These are phyloP conservation scores for Acrocephalus arundinaceus DNA, from an alignment of 2,113 vertebrate species.

Conservation along the genomic window DNA sequence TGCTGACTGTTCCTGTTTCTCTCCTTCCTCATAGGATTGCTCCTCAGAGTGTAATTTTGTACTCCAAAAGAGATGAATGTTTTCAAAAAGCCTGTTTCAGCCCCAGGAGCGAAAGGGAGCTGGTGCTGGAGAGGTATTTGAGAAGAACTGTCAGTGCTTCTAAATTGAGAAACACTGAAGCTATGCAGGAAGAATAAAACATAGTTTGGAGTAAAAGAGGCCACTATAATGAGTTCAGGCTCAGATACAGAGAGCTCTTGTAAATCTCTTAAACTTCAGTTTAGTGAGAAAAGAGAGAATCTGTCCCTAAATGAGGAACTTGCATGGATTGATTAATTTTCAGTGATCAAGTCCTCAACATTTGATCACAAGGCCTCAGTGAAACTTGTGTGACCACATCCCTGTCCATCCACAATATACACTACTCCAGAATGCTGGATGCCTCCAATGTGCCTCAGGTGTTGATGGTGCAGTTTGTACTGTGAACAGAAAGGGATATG, in stretches of 20 bases:
- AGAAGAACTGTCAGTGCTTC: not conserved
- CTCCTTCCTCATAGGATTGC: not conserved
- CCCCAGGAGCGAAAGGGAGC: not conserved
- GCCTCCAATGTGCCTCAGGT: not conserved
- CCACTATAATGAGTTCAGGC: not conserved
- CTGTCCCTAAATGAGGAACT: not conserved
- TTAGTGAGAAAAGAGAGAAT: not conserved
- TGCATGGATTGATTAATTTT: not conserved
- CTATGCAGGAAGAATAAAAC: not conserved
- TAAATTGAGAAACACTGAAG: not conserved
- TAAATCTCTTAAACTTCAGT: not conserved
- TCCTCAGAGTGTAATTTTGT: constrained; percentile 10
- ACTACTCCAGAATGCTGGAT: not conserved
- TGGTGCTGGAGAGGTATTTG: not conserved
- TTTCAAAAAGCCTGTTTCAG: not conserved
- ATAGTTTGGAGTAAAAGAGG: not conserved
- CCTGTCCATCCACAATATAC: not conserved
- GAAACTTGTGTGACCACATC: not conserved
- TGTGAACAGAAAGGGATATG: not conserved
- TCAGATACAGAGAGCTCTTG: not conserved
- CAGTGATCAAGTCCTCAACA: not conserved
- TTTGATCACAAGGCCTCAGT: not conserved
- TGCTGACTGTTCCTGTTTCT: constrained; percentile 2
- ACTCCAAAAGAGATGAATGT: constrained; percentile 13
- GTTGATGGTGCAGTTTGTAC: not conserved